A percentile compares a stretch with the other conserved stretches of the same genome.
phyloP scores from a whole-genome alignment of 2,797 vertebrate species.

The Urosaurus nigricauda region DNA sequence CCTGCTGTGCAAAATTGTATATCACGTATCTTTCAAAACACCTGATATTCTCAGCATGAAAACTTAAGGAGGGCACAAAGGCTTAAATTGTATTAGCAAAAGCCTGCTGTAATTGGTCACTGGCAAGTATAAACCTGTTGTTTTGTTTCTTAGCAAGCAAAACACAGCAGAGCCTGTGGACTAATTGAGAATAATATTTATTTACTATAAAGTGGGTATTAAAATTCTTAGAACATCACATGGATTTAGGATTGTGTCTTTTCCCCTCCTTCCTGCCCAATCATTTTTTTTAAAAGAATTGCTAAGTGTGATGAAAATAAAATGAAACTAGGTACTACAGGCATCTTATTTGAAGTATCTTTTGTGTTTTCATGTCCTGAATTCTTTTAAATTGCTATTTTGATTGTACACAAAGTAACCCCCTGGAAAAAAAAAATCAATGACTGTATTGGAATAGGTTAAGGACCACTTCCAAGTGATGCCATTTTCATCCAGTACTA shows the following conservation, averaged over 20 bases:
- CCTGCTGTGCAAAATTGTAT: conserved; percentile 69
- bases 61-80: conserved; percentile 64
- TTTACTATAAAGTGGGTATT: conserved; percentile 44
- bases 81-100: conserved; percentile 73
- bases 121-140: conserved; percentile 58
- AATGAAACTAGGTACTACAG: neutral
- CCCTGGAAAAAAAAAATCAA: neutral
- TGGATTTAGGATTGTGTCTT: conserved; percentile 31
- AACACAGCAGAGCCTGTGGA: conserved; percentile 56
- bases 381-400: neutral
- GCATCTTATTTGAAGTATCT: neutral
- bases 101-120: conserved; percentile 69
- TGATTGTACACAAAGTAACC: neutral
- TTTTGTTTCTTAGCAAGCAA: conserved; percentile 65
- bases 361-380: neutral
- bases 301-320: conserved; percentile 2
- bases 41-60: conserved; percentile 69
- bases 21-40: conserved; percentile 77
- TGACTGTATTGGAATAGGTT: neutral
- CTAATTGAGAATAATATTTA: conserved; percentile 51
- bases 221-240: conserved; percentile 36
- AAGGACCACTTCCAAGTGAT: neutral
- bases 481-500: neutral
- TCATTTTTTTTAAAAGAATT: neutral
- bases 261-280: neutral